Evolutionary conservation across 2,797 vertebrate species (phyloP), one percentile per base, ranked within the genome.

Genomic region (Pipistrellus nathusii): DNA sequence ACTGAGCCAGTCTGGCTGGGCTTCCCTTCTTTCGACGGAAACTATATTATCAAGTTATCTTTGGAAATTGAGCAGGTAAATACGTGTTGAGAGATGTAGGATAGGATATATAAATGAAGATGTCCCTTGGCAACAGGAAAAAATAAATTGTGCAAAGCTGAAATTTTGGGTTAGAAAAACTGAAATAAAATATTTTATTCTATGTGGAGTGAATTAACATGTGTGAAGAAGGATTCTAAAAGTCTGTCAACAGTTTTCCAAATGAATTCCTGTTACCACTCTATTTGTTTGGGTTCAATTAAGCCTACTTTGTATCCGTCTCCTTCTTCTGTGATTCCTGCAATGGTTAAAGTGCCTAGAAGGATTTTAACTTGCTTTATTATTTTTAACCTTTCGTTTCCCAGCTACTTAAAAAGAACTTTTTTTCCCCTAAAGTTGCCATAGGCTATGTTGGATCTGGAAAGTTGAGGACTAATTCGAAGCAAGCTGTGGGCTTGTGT

Each of bases 401-500:
- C 13, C 20, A 85, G 71, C 14, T 38, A 73, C 38, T 89, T 85
- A 66, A 90, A 81, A 53, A 53, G 85, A 69, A 80, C 4, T 32
- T 3, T 83, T 48, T 48, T 83, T 38, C 5, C 5, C 5, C n/a
- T 48, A 66, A 57, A 48, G n/a, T 93, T 83, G 44, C 57, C 85
- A 68, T 69, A 91, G 73, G 72, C 8, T 2, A 13, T 69, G 55
- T 68, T 78, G 35, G 30, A 78, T 51, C 64, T 87, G 23, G 30
- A 78, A 88, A 73, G 5, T 87, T 90, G 62, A 15, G 3, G 23
- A 71, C 23, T 85, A 73, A 90, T 90, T 92, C n/a, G 41, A 96
- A 91, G 30, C 84, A 96, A 95, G 81, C 89, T 90, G 46, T 55
- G 51, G n/a, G 80, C 48, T 83, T 41, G 6, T 78, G 62, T 69